A percentile compares a stretch with the other conserved stretches of the same genome.
Conservation (phyloP, 2,888 invertebrate genomes). For the Pristionchus fissidentatus region DNA sequence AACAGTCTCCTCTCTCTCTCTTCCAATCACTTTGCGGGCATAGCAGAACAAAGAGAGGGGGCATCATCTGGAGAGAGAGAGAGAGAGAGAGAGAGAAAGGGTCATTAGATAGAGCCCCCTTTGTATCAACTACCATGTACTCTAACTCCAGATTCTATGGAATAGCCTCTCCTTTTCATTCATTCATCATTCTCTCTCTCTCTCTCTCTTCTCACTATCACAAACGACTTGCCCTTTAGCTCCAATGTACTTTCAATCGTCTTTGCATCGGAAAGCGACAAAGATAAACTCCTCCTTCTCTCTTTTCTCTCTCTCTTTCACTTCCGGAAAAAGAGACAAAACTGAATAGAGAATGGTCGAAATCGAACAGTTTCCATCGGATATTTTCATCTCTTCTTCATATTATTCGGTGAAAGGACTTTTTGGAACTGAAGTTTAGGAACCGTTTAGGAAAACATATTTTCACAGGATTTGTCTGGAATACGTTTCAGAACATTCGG, state of each 20-base stretch:
- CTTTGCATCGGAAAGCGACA: neutral
- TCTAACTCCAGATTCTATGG: too few relatives aligned
- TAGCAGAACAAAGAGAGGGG: neutral
- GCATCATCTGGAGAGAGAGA: neutral
- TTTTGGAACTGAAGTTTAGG: too few relatives aligned
- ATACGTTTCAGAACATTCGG: too few relatives aligned
- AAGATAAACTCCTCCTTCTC: neutral
- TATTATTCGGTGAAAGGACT: too few relatives aligned
- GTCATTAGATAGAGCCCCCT: neutral
- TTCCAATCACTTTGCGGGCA: neutral
- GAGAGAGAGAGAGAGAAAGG: neutral
- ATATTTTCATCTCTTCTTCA: too few relatives aligned
- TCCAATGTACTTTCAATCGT: neutral
- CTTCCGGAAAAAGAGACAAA: too few relatives aligned
- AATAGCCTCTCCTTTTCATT: neutral
- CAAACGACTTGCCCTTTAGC: neutral
- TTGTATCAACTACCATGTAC: neutral
- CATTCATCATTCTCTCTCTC: neutral
- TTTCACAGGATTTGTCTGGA: too few relatives aligned
- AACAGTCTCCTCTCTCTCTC: neutral
- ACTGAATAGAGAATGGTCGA: neutral
- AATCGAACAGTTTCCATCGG: too few relatives aligned
- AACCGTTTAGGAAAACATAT: too few relatives aligned
- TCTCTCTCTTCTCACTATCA: slow-evolving; percentile 1
- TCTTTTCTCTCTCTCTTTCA: neutral